These are phyloP conservation scores for Aurelia coerulea DNA, from an alignment of 30 jellyfish, hydroid and myxozoan genomes.

Conservation along the genomic window DNA sequence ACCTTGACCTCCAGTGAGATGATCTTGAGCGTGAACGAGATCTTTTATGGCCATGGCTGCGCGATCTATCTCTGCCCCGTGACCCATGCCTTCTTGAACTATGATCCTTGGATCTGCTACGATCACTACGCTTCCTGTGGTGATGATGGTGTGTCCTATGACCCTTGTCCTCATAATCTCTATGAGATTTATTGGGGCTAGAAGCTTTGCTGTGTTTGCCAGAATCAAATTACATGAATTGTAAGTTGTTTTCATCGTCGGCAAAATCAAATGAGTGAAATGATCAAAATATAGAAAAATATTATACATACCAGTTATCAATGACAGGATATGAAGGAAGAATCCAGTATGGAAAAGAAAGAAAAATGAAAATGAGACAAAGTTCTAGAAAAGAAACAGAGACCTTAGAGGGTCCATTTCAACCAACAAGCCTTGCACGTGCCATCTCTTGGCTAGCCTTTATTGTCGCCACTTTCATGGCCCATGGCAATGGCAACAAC, in stretches of 20 bases:
- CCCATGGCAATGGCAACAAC: too few relatives aligned
- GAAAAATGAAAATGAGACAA: conserved; percentile 5
- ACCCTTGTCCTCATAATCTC: conserved; percentile 14
- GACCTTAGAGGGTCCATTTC: too few relatives aligned
- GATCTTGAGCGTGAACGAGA: conserved; percentile 68
- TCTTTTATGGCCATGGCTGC: background rate
- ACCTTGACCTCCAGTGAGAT: conserved; percentile 62
- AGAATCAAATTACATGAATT: background rate
- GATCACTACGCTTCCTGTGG: conserved; percentile 31
- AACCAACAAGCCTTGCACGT: too few relatives aligned
- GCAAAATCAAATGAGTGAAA: background rate
- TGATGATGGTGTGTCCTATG: background rate
- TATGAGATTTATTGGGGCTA: background rate
- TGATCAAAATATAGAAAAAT: background rate
- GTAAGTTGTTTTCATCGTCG: too few relatives aligned
- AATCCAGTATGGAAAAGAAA: conserved; percentile 49
- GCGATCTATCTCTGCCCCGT: conserved; percentile 12
- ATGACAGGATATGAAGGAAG: conserved; percentile 4
- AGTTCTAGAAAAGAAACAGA: too few relatives aligned
- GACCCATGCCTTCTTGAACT: conserved; percentile 34
- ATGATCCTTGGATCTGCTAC: conserved; percentile 40
- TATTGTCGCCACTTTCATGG: too few relatives aligned
- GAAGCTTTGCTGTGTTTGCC: background rate
- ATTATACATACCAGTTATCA: conserved; percentile 40
- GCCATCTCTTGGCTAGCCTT: too few relatives aligned